Percentiles rank a stretch among this genome's conserved stretches.
These are phyloP conservation scores for Meteorus cinctellus DNA, from an alignment of 2,888 invertebrate genomes.

Conservation along the genomic window DNA sequence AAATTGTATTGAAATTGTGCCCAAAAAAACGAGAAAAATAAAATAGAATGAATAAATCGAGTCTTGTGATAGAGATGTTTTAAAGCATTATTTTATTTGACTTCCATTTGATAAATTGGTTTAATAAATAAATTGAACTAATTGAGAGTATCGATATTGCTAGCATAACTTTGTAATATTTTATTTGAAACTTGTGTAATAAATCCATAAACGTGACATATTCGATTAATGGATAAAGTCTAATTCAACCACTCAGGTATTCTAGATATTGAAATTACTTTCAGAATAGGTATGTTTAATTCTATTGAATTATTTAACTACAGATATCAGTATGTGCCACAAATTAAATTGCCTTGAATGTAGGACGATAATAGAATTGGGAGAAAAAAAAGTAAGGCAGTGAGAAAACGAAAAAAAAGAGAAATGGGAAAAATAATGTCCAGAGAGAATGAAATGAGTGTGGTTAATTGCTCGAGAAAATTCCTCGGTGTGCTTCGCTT, in stretches of 20 bases:
- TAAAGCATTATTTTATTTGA: not conserved
- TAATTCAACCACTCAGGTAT: no score
- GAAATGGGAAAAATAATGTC: conserved; percentile 20
- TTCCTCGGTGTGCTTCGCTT: not conserved
- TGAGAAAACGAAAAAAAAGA: conserved; percentile 4
- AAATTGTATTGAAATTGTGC: not conserved
- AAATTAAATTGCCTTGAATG: conserved; percentile 9
- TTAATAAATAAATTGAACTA: not conserved
- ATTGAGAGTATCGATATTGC: no score
- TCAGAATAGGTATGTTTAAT: no score
- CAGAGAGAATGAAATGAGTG: conserved; percentile 25
- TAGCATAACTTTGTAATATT: no score
- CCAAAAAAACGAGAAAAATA: not conserved
- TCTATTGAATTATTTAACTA: no score
- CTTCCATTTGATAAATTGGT: not conserved
- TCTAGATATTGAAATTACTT: no score
- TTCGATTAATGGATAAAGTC: no score
- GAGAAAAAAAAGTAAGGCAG: conserved; percentile 13
- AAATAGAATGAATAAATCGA: not conserved
- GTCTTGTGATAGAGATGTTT: not conserved
- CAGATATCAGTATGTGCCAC: not conserved
- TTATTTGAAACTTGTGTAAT: no score
- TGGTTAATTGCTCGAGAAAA: conserved; percentile 37
- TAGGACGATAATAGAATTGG: conserved; percentile 7
- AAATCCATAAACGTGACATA: no score